phyloP scores from a whole-genome alignment of 2,888 invertebrate genomes.

The Euphydryas editha region DNA sequence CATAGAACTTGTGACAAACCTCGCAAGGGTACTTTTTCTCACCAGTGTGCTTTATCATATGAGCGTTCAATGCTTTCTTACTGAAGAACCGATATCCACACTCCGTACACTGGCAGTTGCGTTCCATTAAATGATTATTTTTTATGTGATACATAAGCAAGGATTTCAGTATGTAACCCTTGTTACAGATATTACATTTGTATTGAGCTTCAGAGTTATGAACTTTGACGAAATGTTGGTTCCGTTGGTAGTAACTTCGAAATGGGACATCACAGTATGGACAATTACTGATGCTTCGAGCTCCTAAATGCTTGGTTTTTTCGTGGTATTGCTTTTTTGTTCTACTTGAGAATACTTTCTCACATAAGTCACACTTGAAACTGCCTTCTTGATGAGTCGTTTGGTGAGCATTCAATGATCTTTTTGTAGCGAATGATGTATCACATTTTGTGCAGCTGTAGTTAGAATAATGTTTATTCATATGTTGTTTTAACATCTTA shows the following conservation, averaged over 20 bases:
- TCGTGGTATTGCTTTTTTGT: constrained; percentile 69
- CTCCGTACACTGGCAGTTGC: constrained; percentile 75
- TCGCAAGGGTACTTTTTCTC: constrained; percentile 69
- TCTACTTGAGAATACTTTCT: no score
- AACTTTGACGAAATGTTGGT: constrained; percentile 70
- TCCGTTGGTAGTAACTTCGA: constrained; percentile 70
- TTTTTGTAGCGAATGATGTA: constrained; percentile 62
- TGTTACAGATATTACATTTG: constrained; percentile 71
- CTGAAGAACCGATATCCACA: constrained; percentile 81
- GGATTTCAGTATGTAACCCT: constrained; percentile 64
- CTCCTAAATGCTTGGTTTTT: constrained; percentile 70
- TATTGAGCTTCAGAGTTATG: constrained; percentile 72
- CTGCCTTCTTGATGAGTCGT: constrained; percentile 66
- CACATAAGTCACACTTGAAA: constrained; percentile 70
- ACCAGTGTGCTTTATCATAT: no score
- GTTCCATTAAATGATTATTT: constrained; percentile 75
- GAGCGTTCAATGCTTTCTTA: constrained; percentile 79
- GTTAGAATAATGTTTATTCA: constrained; percentile 75
- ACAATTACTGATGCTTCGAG: constrained; percentile 69
- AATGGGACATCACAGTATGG: constrained; percentile 68
- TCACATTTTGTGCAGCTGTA: constrained; percentile 63
- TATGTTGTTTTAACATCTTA: constrained; percentile 74
- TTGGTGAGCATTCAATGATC: constrained; percentile 63
- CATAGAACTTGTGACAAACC: constrained; percentile 72
- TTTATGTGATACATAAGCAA: constrained; percentile 73